These are phyloP conservation scores for Megaustenia siamemsis DNA, from an alignment of 2,888 invertebrate species.

Conservation along the genomic window DNA sequence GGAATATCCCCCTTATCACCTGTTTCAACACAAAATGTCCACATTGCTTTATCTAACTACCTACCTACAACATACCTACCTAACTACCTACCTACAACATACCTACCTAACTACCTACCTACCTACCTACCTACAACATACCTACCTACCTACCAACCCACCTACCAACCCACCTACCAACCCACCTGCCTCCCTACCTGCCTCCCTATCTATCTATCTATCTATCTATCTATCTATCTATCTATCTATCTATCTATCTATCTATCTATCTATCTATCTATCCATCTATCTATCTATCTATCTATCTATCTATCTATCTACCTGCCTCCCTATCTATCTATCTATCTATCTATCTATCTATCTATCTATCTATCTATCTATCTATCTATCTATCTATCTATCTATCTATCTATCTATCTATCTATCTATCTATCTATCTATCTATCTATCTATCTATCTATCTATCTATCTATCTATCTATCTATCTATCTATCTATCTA, in stretches of 20 bases:
- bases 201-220: background rate
- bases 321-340: background rate
- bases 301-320: background rate
- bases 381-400: conserved; percentile 4
- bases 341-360: conserved; percentile 9
- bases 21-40: too few species aligned
- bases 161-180: background rate
- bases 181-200: background rate
- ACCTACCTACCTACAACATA: too few species aligned
- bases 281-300: background rate
- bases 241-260: conserved; percentile 20
- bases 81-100: too few species aligned
- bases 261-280: conserved; percentile 22
- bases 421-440: background rate
- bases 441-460: conserved; percentile 13
- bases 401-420: conserved; percentile 9
- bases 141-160: background rate
- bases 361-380: conserved; percentile 9
- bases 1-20: too few species aligned
- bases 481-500: conserved; percentile 27
- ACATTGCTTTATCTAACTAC: too few species aligned
- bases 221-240: background rate
- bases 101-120: too few species aligned
- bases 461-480: conserved; percentile 25
- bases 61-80: too few species aligned